Evolutionary conservation across 2,888 invertebrate species (phyloP).

Genomic region (Folsomia candida): DNA sequence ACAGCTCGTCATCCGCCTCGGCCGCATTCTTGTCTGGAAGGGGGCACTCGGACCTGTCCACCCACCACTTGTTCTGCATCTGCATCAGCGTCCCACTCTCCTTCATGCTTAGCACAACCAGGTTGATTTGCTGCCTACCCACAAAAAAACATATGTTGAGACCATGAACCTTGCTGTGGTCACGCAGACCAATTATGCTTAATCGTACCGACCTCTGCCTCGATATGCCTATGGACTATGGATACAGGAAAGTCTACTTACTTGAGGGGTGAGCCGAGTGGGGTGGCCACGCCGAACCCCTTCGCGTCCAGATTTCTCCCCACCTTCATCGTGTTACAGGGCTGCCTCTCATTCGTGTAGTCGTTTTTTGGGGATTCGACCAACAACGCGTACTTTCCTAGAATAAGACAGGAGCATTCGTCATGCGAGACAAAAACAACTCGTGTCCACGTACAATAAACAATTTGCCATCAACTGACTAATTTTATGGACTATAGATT

Average conservation of each 20-base stretch:
- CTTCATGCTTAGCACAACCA: constrained; percentile 83
- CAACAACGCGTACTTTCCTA: constrained; percentile 63
- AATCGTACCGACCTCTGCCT: no score
- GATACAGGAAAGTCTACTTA: no score
- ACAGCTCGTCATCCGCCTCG: constrained; percentile 70
- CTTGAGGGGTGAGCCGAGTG: constrained; percentile 87
- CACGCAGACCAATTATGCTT: no score
- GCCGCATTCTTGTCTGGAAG: constrained; percentile 30
- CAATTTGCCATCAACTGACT: no score
- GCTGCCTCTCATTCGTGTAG: constrained; percentile 81
- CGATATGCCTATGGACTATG: no score
- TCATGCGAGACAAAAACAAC: no score
- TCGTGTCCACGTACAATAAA: no score
- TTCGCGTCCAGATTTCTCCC: constrained; percentile 46
- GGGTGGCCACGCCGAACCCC: constrained; percentile 85
- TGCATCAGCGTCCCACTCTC: constrained; percentile 89
- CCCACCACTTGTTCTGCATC: constrained; percentile 95
- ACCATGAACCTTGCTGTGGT: no score
- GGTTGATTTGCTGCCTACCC: constrained; percentile 85
- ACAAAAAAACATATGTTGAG: no score
- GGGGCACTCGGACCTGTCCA: constrained; percentile 65
- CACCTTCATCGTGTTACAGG: constrained; percentile 91
- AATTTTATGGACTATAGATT: no score
- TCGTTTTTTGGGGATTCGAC: constrained; percentile 71
- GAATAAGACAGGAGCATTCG: neutral